Percentiles rank a stretch among this genome's conserved stretches.
These are phyloP conservation scores for Potamilus streckersoni DNA, from an alignment of 1,140 invertebrate species.

Conservation along the genomic window DNA sequence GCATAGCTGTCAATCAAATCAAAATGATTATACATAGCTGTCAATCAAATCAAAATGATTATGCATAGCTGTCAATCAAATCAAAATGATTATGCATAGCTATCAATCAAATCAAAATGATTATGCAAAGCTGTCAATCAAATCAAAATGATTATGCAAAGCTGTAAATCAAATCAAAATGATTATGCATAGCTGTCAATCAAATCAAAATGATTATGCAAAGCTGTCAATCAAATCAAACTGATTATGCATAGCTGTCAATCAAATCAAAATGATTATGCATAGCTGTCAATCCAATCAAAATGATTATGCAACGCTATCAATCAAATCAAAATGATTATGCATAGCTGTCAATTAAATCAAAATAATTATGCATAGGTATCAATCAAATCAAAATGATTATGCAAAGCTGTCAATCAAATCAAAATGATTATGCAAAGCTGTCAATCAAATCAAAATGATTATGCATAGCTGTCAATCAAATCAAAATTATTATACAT, in stretches of 20 bases:
- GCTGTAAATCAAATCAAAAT: background rate
- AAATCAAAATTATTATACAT: too few species aligned
- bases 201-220: background rate
- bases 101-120: background rate
- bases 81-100: background rate
- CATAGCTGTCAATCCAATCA: background rate
- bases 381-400: background rate
- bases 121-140: background rate
- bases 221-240: background rate
- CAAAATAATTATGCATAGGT: too few species aligned
- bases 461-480: background rate
- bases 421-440: background rate
- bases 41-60: background rate
- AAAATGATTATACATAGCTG: background rate
- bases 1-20: background rate
- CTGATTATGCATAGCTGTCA: background rate
- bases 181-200: background rate
- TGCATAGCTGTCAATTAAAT: background rate
- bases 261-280: background rate
- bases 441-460: background rate
- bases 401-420: background rate
- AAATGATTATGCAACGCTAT: too few species aligned
- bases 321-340: too few species aligned
- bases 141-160: background rate
- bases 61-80: background rate